Conservation (phyloP, 1,140 invertebrate species). For the Hyles vespertilio region DNA sequence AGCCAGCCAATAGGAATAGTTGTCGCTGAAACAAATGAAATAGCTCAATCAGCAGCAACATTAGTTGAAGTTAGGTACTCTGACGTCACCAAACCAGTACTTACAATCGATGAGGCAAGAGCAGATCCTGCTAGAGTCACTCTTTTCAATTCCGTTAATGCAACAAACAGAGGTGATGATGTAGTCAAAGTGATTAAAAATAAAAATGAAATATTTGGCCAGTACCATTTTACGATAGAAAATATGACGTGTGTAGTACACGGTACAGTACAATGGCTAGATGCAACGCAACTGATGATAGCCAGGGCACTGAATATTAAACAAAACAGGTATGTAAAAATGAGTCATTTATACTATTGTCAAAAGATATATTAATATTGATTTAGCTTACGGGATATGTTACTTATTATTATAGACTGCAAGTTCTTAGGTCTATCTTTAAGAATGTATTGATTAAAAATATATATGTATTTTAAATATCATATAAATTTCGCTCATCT, state of each 20-base stretch:
- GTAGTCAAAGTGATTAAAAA: conserved; percentile 8
- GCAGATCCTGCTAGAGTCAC: conserved; percentile 4
- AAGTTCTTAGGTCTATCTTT: too few species aligned
- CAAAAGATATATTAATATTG: too few species aligned
- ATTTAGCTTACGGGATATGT: too few species aligned
- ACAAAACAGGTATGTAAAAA: conserved; percentile 32
- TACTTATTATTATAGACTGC: too few species aligned
- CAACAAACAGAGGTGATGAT: conserved; percentile 12
- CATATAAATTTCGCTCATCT: too few species aligned
- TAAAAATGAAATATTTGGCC: conserved; percentile 6
- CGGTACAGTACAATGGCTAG: conserved; percentile 78
- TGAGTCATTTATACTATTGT: too few species aligned
- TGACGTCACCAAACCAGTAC: conserved; percentile 10
- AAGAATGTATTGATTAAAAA: too few species aligned
- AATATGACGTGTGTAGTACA: conserved; percentile 52
- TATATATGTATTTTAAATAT: too few species aligned
- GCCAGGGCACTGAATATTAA: conserved; percentile 22
- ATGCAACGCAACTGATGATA: conserved; percentile 76
- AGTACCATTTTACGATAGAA: conserved; percentile 19
- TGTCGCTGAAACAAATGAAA: conserved; percentile 77
- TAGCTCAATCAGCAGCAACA: conserved; percentile 80
- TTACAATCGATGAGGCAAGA: conserved; percentile 9
- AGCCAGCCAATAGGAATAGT: conserved; percentile 85
- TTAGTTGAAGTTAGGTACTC: conserved; percentile 77
- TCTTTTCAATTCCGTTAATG: conserved; percentile 1